Conservation (phyloP, 2,113 vertebrate genomes). For the Hoplias malabaricus region DNA sequence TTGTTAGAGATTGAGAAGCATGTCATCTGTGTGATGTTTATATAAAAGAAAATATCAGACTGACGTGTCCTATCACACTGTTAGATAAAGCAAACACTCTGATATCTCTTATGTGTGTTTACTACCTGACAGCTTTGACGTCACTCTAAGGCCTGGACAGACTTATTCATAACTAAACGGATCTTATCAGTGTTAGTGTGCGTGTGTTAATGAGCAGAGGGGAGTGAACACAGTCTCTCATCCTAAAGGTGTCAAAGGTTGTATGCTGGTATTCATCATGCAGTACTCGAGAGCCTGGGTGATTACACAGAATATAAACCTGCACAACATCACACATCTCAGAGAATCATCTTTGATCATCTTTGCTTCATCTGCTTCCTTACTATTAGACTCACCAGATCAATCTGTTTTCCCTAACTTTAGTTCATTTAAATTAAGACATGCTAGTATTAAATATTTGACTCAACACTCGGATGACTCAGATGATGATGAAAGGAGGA, state of each 20-base stretch:
- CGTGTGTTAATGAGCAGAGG: background rate
- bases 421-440: no score
- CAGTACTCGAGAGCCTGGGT: background rate
- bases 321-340: background rate
- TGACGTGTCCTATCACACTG: background rate
- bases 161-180: background rate
- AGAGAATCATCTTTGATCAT: no score
- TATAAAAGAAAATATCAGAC: no score
- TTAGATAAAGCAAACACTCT: background rate
- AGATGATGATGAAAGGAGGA: no score
- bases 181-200: background rate
- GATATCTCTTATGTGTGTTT: background rate
- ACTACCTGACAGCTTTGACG: background rate
- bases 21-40: background rate
- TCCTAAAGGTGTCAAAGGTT: background rate
- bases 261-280: background rate
- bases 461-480: background rate
- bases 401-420: background rate
- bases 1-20: background rate
- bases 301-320: background rate
- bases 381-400: no score
- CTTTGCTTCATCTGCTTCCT: no score
- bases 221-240: background rate
- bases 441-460: no score
- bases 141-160: slow-evolving; percentile 1